Percentiles rank a stretch among this genome's conserved stretches.
phyloP scores from a whole-genome alignment of 1,140 invertebrate genomes.

The Potamilus streckersoni region DNA sequence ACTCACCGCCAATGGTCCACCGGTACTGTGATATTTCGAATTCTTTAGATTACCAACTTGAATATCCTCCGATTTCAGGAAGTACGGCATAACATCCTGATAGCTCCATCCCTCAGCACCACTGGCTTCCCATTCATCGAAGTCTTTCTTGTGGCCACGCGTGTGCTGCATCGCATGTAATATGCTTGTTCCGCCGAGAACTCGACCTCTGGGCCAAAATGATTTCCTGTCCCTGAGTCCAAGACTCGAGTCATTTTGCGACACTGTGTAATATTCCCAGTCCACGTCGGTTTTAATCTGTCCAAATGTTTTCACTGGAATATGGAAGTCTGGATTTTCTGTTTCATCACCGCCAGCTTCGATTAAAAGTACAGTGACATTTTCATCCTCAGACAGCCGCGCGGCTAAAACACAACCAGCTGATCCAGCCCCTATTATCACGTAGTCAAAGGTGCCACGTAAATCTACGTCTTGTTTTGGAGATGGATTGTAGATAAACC shows the following conservation, averaged over 20 bases:
- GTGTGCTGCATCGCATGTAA: constrained; percentile 76
- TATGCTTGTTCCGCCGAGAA: constrained; percentile 44
- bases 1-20: constrained; percentile 7
- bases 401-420: constrained; percentile 95
- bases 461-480: too few relatives aligned
- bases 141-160: constrained; percentile 89
- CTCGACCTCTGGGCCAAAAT: constrained; percentile 77
- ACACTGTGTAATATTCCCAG: constrained; percentile 93
- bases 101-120: constrained; percentile 25
- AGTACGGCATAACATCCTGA: constrained; percentile 24
- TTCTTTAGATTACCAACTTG: constrained; percentile 1
- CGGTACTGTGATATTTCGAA: constrained; percentile 16
- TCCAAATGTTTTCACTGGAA: constrained; percentile 36
- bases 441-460: constrained; percentile 38
- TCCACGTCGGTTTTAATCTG: constrained; percentile 72
- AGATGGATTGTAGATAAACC: too few relatives aligned
- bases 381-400: constrained; percentile 81
- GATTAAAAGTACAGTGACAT: constrained; percentile 83
- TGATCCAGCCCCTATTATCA: constrained; percentile 89
- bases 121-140: constrained; percentile 78
- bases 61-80: constrained; percentile 21
- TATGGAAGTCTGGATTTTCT: constrained; percentile 79
- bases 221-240: background rate
- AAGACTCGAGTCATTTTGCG: constrained; percentile 72
- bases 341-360: constrained; percentile 94